Evolutionary conservation across 64 coral and sea anemone genomes (phyloP), one percentile per base, ranked within the genome.

Genomic region (Pocillopora damicornis): DNA sequence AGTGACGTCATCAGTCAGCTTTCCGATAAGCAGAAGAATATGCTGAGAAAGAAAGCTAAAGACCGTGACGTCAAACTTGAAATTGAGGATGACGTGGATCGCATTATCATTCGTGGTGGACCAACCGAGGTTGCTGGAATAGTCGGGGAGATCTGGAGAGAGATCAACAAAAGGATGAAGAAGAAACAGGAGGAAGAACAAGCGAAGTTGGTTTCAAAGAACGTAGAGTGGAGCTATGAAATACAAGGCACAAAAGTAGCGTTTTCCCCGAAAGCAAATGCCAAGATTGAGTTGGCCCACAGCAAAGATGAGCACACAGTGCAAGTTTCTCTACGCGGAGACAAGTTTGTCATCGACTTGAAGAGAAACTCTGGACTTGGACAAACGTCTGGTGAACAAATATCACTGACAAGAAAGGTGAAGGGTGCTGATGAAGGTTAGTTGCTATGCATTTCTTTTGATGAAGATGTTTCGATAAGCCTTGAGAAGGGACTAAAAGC

Each of bases 31-130:
- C 88, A 90, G 56, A 22, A 65, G 20, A 58, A 60, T 16, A 60
- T 63, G 13, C 73, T 90, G 10, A 69, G 71, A 45, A 75, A 56
- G 0, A 81, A 82, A 82, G 65, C 78, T 17, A 75, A 68, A 37
- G 25, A 62, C 25, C 79, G 73, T 82, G 88, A 90, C 78, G 58
- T 90, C 15, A 61, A 82, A 57, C 38, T 90, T 10, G 88, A 82
- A 23, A 75, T 83, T 72, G 79, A 83, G 88, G 51, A 64, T 59
- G 67, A 73, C 11, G 68, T 90, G 4, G 63, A 73, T 58, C 68
- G 88, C 10, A 83, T 90, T 35, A 20, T 74, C 60, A 78, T 90
- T 37, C 72, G 68, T 34, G 88, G 88, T 63, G 75, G 61, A 15
- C 79, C 88, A 11, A 74, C 51, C 36, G 88, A 90, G 60, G 79